Evolutionary conservation across 2,888 invertebrate genomes (phyloP), one percentile per base, ranked within the genome.

Genomic region (Cephus nigrinus): DNA sequence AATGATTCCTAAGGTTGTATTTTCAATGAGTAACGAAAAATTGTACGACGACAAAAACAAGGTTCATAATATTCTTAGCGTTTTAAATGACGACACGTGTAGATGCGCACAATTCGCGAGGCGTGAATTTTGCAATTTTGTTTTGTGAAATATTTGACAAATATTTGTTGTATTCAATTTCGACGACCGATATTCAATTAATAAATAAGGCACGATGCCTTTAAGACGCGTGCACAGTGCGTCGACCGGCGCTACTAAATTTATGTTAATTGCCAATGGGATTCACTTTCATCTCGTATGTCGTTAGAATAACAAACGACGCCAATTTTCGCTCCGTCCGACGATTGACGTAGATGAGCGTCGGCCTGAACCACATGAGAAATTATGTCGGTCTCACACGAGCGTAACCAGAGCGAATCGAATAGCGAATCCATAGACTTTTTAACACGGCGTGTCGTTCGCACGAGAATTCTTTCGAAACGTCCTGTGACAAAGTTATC

Each of bases 271-370:
- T 72, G 78, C 69, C 78, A 78, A 76, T 34, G 77, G 79, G 81
- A 83, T 85, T 86, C 84, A 83, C 85, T 86, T 85, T 85, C 85
- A 80, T 86, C 79, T 73, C 55, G 79, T 77, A 79, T 80, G 83
- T 81, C 82, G 79, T 81, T 82, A 75, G 83, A 86, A 86, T 88
- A 84, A 81, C 79, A 84, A 85, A 77, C 79, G 75, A 69, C 68
- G 36, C 74, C 76, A 79, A 82, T 85, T 85, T 85, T 84, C 83
- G 83, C 81, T 79, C 68, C 77, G 74, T 78, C 23, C 73, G 72
- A 31, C 75, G 78, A 23, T 55, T 33, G 72, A 72, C 74, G 35
- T 74, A 33, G 76, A 74, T 71, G 31, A 32, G 12, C 71, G 71
- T 33, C 79, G 79, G 33, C 79, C 80, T 73, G 75, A 76, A 74